Percentiles rank a stretch among this genome's conserved stretches.
These are phyloP conservation scores for Heteromurus nitidus DNA, from an alignment of 2,888 invertebrate genomes.

Conservation along the genomic window DNA sequence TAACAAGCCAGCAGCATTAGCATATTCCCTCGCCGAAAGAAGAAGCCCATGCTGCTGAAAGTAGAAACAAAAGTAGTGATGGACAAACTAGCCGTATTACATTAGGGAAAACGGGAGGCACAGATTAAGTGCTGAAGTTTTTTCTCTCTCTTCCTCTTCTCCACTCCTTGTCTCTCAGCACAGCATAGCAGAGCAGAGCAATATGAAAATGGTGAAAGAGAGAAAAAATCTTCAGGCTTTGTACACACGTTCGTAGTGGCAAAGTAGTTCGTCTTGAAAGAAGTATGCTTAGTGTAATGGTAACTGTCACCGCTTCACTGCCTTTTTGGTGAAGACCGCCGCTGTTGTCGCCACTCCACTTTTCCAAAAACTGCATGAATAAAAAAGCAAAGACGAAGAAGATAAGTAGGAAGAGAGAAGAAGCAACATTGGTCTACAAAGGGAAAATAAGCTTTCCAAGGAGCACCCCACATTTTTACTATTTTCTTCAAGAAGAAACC, in stretches of 20 bases:
- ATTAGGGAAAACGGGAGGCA: slow-evolving; percentile 39
- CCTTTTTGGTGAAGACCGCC: slow-evolving; percentile 28
- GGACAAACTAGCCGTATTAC: slow-evolving; percentile 46
- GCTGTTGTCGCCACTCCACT: not conserved
- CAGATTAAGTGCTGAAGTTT: slow-evolving; percentile 61
- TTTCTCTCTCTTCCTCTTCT: slow-evolving; percentile 4
- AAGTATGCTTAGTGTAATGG: slow-evolving; percentile 15
- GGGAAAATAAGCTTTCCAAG: not conserved
- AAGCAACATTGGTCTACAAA: slow-evolving; percentile 15
- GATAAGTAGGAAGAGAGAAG: slow-evolving; percentile 8
- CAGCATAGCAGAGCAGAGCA: no score
- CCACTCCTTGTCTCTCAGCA: no score
- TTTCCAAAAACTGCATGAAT: slow-evolving; percentile 19
- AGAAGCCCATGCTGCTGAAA: not conserved
- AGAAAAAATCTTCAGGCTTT: slow-evolving; percentile 8
- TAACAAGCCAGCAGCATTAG: slow-evolving; percentile 43
- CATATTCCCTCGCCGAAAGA: slow-evolving; percentile 25
- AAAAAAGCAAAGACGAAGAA: no score
- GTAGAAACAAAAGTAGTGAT: slow-evolving; percentile 46
- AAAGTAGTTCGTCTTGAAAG: not conserved
- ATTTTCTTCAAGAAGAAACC: slow-evolving; percentile 38
- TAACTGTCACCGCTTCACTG: slow-evolving; percentile 54
- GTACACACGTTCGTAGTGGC: no score
- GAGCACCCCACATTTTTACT: not conserved
- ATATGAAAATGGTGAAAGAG: not conserved